Evolutionary conservation across 2,888 invertebrate genomes (phyloP), one percentile per base, ranked within the genome.

Genomic region (Hydraecia micacea): DNA sequence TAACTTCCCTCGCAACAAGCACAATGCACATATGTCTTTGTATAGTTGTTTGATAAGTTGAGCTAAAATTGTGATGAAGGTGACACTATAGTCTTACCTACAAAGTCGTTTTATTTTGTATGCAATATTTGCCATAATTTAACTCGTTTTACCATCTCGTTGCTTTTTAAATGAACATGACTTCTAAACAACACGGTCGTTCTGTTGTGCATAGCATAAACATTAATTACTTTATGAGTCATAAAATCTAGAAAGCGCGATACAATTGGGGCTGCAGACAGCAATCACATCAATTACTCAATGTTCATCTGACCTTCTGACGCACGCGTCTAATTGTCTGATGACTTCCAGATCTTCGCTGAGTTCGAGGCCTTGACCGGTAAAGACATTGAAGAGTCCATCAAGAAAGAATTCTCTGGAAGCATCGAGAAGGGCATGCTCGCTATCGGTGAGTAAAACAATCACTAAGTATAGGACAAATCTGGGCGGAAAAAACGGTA

Each of bases 371-470:
- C 98, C 88, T 91, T 98, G 83, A 97, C 98, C 70, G 98, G 99
- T 66, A 98, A 98, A 91, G 98, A 98, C 91, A 98, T 99, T 90
- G 98, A 99, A 93, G 97, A 98, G 55, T 97, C 98, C 36, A 98
- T 99, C 95, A 98, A 98, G 95, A 98, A 98, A 87, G 99, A 99
- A 95, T 99, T 99, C 96, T 98, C 99, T 85, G 99, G 99, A 87
- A 98, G 98, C 91, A 97, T 99, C 76, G 98, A 99, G 93, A 98
- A 98, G 93, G 99, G 99, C 89, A 97, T 99, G 93, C 97, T 99
- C 82, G 98, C 98, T 91, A 98, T 99, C 90, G 98, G 99, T 99
- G 95, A 97, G 97, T 94, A 15, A 46, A 82, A 46, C 32, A 42
- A 60, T 52, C 32, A 39, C 7, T 25, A 25, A 9, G 0, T 25